Evolutionary conservation across 2,113 vertebrate genomes (phyloP).

Genomic region (Acanthisitta chloris): DNA sequence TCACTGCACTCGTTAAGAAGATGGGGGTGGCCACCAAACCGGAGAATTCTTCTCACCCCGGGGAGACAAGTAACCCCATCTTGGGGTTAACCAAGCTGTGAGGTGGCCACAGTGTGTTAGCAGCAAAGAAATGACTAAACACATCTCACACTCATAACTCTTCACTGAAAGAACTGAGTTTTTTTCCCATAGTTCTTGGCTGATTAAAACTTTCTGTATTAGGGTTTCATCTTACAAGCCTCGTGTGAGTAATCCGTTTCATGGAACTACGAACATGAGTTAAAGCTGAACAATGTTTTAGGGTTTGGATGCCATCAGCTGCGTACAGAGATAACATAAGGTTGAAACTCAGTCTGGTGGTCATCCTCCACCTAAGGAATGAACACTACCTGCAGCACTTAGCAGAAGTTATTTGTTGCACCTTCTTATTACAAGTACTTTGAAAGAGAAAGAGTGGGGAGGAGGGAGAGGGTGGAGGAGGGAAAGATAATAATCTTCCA

Average conservation of each 20-base stretch:
- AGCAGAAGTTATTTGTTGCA: not conserved
- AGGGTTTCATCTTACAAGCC: not conserved
- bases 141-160: not conserved
- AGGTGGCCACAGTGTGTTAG: not conserved
- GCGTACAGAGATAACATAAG: not conserved
- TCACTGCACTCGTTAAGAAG: rapidly evolving
- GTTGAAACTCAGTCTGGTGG: not conserved
- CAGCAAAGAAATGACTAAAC: not conserved
- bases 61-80: not conserved
- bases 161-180: not conserved
- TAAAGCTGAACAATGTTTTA: not conserved
- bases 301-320: not conserved
- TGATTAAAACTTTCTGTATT: slow-evolving; percentile 15
- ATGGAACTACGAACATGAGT: not conserved
- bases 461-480: not conserved
- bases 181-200: not conserved
- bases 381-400: not conserved
- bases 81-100: not conserved
- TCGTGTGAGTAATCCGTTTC: not conserved
- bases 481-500: not conserved
- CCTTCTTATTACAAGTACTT: not conserved
- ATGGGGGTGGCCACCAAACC: not conserved
- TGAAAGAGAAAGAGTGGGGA: not conserved
- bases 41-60: not conserved
- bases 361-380: not conserved